phyloP scores from a whole-genome alignment of 2,888 invertebrate species.

The Philopedon plagiatum region DNA sequence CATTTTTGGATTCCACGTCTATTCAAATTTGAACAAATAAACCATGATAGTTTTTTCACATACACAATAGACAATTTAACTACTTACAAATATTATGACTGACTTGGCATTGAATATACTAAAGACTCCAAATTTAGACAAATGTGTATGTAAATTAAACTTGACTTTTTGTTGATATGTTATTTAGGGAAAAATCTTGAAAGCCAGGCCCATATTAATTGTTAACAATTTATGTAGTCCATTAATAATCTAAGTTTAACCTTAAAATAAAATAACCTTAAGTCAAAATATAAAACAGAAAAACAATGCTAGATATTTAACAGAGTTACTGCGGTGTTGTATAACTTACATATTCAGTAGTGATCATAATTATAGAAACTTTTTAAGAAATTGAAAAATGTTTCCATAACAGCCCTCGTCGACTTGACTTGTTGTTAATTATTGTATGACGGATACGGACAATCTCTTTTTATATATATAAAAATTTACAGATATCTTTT shows the following conservation, averaged over 20 bases:
- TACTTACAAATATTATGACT: slow-evolving; percentile 33
- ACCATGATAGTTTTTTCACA: slow-evolving; percentile 7
- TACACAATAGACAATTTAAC: slow-evolving; percentile 26
- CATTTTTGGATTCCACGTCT: slow-evolving; percentile 26
- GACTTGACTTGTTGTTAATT: too few relatives aligned
- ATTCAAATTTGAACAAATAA: slow-evolving; percentile 11
- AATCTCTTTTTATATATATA: too few relatives aligned
- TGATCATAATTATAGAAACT: too few relatives aligned
- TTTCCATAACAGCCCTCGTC: too few relatives aligned
- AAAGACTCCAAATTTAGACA: slow-evolving; percentile 42
- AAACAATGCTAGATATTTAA: background rate
- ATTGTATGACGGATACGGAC: too few relatives aligned
- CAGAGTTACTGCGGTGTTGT: background rate
- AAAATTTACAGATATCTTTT: too few relatives aligned
- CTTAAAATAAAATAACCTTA: slow-evolving; percentile 4
- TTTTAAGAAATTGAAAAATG: too few relatives aligned
- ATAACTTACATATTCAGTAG: too few relatives aligned
- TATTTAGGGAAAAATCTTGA: slow-evolving; percentile 21
- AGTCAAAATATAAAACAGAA: too few relatives aligned
- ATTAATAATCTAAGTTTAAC: slow-evolving; percentile 12
- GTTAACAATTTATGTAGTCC: slow-evolving; percentile 13
- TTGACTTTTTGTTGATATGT: slow-evolving; percentile 44
- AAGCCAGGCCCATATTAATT: slow-evolving; percentile 1
- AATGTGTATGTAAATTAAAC: slow-evolving; percentile 37
- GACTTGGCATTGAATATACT: slow-evolving; percentile 23